Evolutionary conservation across 2,888 invertebrate species (phyloP).

Genomic region (Eumacrocentrus americanus): DNA sequence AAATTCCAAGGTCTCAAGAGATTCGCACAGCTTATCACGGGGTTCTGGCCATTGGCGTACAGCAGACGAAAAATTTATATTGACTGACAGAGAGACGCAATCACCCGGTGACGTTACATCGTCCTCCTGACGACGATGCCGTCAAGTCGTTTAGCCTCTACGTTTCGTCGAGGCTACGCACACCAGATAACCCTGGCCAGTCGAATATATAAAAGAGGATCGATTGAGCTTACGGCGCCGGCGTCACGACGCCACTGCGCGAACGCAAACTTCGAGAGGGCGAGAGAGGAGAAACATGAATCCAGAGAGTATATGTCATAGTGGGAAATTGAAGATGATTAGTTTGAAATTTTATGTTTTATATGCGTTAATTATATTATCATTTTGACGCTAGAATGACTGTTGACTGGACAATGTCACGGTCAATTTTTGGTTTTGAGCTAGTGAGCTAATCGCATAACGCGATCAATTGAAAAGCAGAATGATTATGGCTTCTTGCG

Average conservation of each 20-base stretch:
- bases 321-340: no score
- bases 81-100: no score
- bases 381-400: no score
- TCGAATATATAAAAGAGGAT: conserved; percentile 41
- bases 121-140: no score
- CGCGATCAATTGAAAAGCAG: background rate
- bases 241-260: conserved; percentile 53
- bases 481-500: background rate
- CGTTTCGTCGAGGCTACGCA: conserved; percentile 10
- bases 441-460: background rate
- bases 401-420: no score
- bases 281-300: background rate
- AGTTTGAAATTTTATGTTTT: no score
- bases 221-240: conserved; percentile 57
- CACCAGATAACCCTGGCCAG: conserved; percentile 33
- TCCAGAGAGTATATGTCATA: no score
- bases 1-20: conserved; percentile 12
- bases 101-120: no score
- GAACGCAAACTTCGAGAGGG: conserved; percentile 18
- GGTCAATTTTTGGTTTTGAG: background rate
- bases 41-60: conserved; percentile 8
- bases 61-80: background rate
- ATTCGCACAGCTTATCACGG: conserved; percentile 14
- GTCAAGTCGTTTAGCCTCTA: no score
- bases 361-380: no score